These are phyloP conservation scores for Conopomorpha cramerella DNA, from an alignment of 1,140 invertebrate species.

Conservation along the genomic window DNA sequence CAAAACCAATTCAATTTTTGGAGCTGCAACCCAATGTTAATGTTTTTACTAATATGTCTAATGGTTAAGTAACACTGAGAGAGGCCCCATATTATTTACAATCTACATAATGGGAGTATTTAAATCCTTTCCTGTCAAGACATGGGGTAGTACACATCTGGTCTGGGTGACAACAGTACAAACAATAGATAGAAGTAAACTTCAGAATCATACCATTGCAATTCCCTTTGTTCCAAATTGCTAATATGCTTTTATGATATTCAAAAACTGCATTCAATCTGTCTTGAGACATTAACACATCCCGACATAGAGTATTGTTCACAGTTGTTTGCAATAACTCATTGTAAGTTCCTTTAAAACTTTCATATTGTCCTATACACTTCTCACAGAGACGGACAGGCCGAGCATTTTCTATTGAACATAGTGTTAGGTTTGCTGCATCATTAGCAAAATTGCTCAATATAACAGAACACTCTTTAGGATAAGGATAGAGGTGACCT, in stretches of 20 bases:
- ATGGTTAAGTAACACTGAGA: too few species aligned
- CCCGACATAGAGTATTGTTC: conserved; percentile 57
- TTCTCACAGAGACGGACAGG: conserved; percentile 60
- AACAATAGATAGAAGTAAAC: conserved; percentile 6
- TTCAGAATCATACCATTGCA: conserved; percentile 60
- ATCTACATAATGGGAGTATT: too few species aligned
- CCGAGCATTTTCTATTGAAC: conserved; percentile 56
- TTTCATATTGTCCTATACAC: conserved; percentile 56
- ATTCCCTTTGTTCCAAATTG: conserved; percentile 60
- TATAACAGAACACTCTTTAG: conserved; percentile 24
- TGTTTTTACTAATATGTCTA: too few species aligned
- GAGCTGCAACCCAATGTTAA: too few species aligned
- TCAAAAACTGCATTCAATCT: conserved; percentile 58
- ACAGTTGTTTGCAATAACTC: conserved; percentile 41
- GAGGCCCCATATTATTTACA: too few species aligned
- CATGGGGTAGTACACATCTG: too few species aligned
- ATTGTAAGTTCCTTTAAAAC: conserved; percentile 47
- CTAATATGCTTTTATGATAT: conserved; percentile 48
- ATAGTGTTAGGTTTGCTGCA: conserved; percentile 55
- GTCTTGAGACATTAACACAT: conserved; percentile 58
- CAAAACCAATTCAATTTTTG: too few species aligned
- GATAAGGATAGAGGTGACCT: conserved; percentile 9
- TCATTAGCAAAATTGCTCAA: conserved; percentile 45
- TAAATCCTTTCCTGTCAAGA: too few species aligned
- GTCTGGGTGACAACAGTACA: not conserved